Evolutionary conservation across 2,797 vertebrate genomes (phyloP).

Genomic region (Zalophus californianus): DNA sequence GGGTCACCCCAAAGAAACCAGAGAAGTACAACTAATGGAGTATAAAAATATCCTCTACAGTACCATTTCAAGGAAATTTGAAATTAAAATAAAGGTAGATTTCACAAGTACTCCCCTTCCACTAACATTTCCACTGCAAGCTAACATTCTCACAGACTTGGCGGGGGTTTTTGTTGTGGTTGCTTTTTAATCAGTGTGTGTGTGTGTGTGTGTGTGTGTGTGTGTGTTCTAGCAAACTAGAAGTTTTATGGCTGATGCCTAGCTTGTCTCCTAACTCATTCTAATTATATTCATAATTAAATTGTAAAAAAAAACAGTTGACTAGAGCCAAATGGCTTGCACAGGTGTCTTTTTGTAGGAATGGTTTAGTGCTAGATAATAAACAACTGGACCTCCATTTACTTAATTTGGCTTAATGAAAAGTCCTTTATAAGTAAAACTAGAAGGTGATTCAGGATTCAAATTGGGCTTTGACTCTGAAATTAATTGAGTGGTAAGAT

Average conservation of each 20-base stretch:
- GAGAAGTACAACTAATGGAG: constrained; percentile 51
- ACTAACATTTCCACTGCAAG: constrained; percentile 68
- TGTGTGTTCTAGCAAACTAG: constrained; percentile 73
- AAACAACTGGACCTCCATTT: constrained; percentile 87
- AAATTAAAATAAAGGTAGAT: constrained; percentile 71
- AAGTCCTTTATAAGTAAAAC: constrained; percentile 82
- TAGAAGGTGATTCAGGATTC: constrained; percentile 56
- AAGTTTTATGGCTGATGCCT: constrained; percentile 89
- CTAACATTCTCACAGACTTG: constrained; percentile 63
- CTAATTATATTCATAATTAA: constrained; percentile 92
- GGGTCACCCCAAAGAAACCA: constrained; percentile 41
- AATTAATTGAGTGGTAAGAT: constrained; percentile 58
- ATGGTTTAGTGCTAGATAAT: constrained; percentile 87
- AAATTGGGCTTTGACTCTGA: background rate
- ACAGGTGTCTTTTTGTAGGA: constrained; percentile 90
- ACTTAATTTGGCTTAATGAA: constrained; percentile 79
- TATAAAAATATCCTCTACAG: constrained; percentile 45
- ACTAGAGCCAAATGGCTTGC: constrained; percentile 90
- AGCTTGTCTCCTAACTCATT: constrained; percentile 90
- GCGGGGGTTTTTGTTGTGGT: background rate
- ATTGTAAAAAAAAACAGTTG: constrained; percentile 87
- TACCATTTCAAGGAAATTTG: constrained; percentile 64
- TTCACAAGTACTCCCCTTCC: constrained; percentile 49
- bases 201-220: constrained; percentile 38
- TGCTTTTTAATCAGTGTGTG: constrained; percentile 66